Conservation (phyloP, 2,113 vertebrate genomes). For the Todiramphus saurophagus region DNA sequence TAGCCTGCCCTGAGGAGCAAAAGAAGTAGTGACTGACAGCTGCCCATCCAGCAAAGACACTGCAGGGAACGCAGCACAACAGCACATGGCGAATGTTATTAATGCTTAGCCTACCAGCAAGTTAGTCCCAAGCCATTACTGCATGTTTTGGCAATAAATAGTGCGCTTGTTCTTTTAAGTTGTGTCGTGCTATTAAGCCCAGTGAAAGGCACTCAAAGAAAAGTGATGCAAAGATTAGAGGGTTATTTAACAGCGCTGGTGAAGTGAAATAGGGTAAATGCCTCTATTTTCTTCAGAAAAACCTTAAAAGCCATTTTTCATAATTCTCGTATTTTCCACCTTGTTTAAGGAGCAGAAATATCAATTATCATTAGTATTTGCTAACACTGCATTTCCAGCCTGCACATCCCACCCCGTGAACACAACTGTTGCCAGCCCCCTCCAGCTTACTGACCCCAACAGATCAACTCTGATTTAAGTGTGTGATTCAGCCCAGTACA, state of each 20-base stretch:
- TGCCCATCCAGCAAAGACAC: not conserved
- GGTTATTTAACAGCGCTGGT: not conserved
- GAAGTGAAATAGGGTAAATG: not conserved
- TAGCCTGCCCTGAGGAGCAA: not conserved
- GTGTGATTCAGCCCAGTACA: not conserved
- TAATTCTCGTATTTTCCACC: not conserved
- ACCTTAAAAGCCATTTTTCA: not conserved
- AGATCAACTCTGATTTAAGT: not conserved
- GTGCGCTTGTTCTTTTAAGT: not conserved
- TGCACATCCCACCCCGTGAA: not conserved
- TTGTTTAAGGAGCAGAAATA: not conserved
- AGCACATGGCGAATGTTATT: not conserved
- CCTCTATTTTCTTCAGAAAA: not conserved
- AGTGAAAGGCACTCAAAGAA: not conserved
- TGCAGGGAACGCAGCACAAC: not conserved
- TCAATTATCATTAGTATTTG: not conserved
- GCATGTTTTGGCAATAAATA: not conserved
- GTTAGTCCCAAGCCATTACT: not conserved
- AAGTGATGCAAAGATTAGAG: not conserved
- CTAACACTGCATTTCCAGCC: not conserved
- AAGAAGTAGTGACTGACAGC: not conserved
- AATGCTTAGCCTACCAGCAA: not conserved
- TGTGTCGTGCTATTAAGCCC: not conserved
- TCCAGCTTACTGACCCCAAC: not conserved
- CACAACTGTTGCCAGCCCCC: not conserved